Evolutionary conservation across 2,797 vertebrate genomes (phyloP), one percentile per base, ranked within the genome.

Genomic region (Sylvia borin): DNA sequence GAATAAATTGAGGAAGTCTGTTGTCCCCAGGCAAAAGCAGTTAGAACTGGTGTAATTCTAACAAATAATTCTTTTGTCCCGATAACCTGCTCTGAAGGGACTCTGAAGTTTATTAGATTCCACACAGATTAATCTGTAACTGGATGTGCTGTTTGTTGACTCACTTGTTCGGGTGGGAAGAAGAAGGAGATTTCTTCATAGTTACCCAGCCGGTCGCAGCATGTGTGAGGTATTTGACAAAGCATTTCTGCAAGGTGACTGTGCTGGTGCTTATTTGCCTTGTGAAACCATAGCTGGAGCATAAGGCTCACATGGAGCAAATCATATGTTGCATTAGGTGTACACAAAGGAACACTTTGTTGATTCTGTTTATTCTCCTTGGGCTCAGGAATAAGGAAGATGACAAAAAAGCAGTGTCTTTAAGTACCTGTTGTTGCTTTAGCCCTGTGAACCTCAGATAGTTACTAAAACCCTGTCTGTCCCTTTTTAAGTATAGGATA

Each of bases 221-320:
- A 0, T 0, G 0, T 22, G 19, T 43, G 31, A 88, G 26, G 43
- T 45, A 48, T 92, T 51, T 70, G n/a, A 47, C 0, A 1, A 45
- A 76, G 26, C 57, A 42, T 85, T 90, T 84, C 70, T 90, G 67
- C 50, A 32, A n/a, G 53, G 43, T 75, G 74, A 73, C 70, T 90
- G 16, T 78, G 29, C 51, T 55, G 40, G 31, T 86, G 38, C 48
- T 77, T 40, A 22, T 75, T 85, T 83, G 47, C 58, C 15, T 4
- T 42, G 5, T 13, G 34, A 82, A 87, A 38, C 55, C 15, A 2
- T 25, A 42, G 47, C 32, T 50, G 25, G 26, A 89, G 38, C 61
- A 29, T 22, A 45, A 90, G 50, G 24, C 32, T 72, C 2, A 3
- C 1, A 4, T 57, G 38, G 70, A 57, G 20, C 31, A 75, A 65